phyloP scores from a whole-genome alignment of 2,113 vertebrate species.

The Stigmatopora argus region DNA sequence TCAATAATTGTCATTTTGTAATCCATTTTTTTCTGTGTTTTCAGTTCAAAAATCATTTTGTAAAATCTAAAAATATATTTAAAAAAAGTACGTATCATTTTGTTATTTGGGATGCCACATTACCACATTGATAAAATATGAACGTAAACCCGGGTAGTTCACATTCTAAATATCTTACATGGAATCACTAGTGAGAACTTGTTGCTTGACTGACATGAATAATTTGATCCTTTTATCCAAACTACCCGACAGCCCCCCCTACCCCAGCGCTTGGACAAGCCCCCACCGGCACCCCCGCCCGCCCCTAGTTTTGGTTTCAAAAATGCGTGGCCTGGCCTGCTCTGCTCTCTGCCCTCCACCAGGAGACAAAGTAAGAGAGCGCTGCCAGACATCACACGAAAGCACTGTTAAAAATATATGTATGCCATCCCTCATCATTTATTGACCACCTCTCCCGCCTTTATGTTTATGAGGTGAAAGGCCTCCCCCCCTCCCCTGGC shows the following conservation, averaged over 20 bases:
- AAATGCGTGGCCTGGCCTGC: conserved; percentile 41
- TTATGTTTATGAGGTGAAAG: conserved; percentile 74
- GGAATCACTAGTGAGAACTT: conserved; percentile 3
- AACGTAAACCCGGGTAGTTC: not conserved
- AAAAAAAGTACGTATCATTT: too few relatives aligned
- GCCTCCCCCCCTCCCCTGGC: conserved; percentile 30
- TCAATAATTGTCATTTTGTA: too few relatives aligned
- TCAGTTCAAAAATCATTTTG: too few relatives aligned
- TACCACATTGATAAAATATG: not conserved
- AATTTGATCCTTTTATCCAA: conserved; percentile 18
- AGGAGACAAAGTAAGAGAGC: conserved; percentile 51
- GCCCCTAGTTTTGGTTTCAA: conserved; percentile 29
- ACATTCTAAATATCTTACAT: not conserved
- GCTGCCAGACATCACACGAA: conserved; percentile 71
- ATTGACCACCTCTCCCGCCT: conserved; percentile 72
- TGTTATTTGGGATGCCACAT: not conserved
- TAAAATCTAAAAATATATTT: too few relatives aligned
- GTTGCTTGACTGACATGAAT: conserved; percentile 2
- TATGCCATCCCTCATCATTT: conserved; percentile 75
- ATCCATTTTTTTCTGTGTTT: too few relatives aligned
- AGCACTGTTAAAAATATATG: conserved; percentile 77
- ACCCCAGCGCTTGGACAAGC: conserved; percentile 3
- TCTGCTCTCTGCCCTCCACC: conserved; percentile 62
- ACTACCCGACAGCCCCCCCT: conserved; percentile 7
- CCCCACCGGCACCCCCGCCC: conserved; percentile 9